Percentiles rank a stretch among this genome's conserved stretches.
Conservation (phyloP, 2,888 invertebrate genomes). For the Eremobia ochroleuca region DNA sequence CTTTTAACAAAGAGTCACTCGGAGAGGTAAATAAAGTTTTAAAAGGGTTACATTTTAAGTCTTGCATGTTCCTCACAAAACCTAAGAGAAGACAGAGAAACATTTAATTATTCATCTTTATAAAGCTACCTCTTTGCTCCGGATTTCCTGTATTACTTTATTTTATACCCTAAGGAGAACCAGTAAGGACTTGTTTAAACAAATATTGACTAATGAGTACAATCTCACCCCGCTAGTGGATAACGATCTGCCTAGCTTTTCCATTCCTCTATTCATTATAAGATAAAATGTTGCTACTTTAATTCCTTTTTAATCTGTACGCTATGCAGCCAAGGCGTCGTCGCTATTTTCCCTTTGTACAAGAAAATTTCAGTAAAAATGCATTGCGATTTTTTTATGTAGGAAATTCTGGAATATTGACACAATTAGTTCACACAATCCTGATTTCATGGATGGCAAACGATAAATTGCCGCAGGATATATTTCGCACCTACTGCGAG, state of each 20-base stretch:
- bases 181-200: background rate
- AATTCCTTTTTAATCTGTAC: conserved; percentile 6
- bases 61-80: background rate
- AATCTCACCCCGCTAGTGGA: background rate
- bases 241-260: conserved; percentile 14
- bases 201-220: conserved; percentile 34
- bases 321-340: background rate
- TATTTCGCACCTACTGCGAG: no score
- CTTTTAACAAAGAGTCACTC: background rate
- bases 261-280: conserved; percentile 9
- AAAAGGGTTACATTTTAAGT: background rate
- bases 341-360: background rate
- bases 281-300: conserved; percentile 14
- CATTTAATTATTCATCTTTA: background rate
- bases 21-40: background rate
- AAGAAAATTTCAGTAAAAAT: conserved; percentile 8
- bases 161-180: background rate
- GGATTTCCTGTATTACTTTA: background rate
- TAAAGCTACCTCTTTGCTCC: background rate
- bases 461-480: conserved; percentile 13
- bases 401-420: conserved; percentile 15
- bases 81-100: background rate
- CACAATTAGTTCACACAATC: conserved; percentile 20
- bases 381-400: background rate
- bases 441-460: background rate